These are phyloP conservation scores for Trisateles emortualis DNA, from an alignment of 2,888 invertebrate species.

Conservation along the genomic window DNA sequence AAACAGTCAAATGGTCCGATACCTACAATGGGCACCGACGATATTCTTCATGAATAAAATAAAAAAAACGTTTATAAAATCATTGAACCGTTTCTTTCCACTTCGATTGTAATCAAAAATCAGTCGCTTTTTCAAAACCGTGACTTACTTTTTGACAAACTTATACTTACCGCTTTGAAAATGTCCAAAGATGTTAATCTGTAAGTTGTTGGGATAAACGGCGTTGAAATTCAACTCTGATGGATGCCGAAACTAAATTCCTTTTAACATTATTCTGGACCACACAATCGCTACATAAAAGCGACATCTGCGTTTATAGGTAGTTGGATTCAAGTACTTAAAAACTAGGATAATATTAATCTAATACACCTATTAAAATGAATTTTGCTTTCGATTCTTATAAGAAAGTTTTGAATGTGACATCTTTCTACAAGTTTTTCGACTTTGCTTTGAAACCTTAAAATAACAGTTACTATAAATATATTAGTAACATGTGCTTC, in stretches of 20 bases:
- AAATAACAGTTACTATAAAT: not conserved
- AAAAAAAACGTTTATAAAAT: slow-evolving; percentile 40
- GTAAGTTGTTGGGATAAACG: slow-evolving; percentile 4
- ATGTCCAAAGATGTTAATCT: slow-evolving; percentile 11
- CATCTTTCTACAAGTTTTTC: too few relatives aligned
- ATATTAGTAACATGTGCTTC: not conserved
- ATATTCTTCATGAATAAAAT: slow-evolving; percentile 32
- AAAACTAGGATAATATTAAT: not conserved
- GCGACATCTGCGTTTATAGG: not conserved
- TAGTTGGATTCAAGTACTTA: not conserved
- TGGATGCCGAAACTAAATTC: slow-evolving; percentile 11
- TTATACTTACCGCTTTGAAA: slow-evolving; percentile 37
- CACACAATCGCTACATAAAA: slow-evolving; percentile 33
- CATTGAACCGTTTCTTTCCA: slow-evolving; percentile 72
- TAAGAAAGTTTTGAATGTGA: not conserved
- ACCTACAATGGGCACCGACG: slow-evolving; percentile 31
- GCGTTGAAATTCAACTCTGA: slow-evolving; percentile 3
- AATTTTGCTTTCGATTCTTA: slow-evolving; percentile 53
- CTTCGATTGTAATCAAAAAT: slow-evolving; percentile 61
- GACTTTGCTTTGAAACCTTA: too few relatives aligned
- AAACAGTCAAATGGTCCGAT: slow-evolving; percentile 12
- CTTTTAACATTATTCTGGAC: slow-evolving; percentile 15
- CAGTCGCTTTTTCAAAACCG: slow-evolving; percentile 59
- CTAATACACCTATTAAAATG: slow-evolving; percentile 30
- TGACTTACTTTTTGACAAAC: slow-evolving; percentile 65